Evolutionary conservation across 2,888 invertebrate species (phyloP).

Genomic region (Dasysyrphus tricinctus): DNA sequence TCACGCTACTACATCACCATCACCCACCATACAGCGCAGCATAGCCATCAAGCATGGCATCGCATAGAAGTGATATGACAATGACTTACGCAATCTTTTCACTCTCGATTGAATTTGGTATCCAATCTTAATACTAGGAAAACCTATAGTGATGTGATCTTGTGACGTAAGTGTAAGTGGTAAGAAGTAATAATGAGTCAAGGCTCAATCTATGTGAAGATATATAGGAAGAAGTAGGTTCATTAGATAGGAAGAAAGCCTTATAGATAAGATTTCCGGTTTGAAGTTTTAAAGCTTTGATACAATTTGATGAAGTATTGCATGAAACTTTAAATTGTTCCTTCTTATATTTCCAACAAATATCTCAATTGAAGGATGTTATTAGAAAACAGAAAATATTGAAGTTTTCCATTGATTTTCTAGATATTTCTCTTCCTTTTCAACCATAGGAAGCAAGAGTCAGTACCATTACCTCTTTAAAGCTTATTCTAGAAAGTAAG

Average conservation of each 20-base stretch:
- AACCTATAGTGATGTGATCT: neutral
- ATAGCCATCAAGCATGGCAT: neutral
- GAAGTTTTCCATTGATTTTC: no score
- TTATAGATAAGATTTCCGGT: neutral
- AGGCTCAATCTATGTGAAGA: neutral
- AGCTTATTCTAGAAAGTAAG: no score
- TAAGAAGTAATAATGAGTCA: slow-evolving; percentile 3
- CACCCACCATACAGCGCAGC: neutral
- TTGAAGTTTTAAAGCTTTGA: neutral
- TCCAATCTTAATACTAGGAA: neutral
- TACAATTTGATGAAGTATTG: neutral
- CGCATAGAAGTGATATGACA: neutral
- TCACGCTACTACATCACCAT: slow-evolving; percentile 17
- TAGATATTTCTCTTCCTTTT: no score
- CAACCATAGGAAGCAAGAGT: no score
- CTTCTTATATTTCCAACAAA: no score
- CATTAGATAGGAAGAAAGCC: neutral
- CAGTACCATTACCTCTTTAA: no score
- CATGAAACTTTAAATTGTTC: neutral
- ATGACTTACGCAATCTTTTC: slow-evolving; percentile 6
- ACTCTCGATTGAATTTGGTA: neutral
- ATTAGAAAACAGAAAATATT: no score
- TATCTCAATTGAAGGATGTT: no score
- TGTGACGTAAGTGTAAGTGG: neutral
- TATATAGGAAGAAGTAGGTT: neutral